phyloP scores from a whole-genome alignment of 2,113 vertebrate species.

The Poeciliopsis turrubarensis region DNA sequence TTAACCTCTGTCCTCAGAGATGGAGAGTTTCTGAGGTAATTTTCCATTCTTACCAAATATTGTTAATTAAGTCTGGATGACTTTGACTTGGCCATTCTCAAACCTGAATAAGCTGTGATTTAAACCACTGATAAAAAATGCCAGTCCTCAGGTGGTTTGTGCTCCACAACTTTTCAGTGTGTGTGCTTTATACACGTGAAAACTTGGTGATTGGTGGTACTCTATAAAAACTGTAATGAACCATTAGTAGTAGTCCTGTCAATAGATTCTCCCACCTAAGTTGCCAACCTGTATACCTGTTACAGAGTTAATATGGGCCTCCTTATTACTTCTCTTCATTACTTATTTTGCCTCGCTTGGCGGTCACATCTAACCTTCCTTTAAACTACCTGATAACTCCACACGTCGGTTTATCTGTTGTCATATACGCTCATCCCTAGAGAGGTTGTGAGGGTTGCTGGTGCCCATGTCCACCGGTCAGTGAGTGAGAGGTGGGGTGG shows the following conservation, averaged over 20 bases:
- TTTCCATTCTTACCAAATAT: background rate
- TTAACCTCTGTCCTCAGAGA: background rate
- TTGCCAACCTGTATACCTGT: background rate
- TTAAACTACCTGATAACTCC: too few species aligned
- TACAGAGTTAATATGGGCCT: background rate
- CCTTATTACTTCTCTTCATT: too few species aligned
- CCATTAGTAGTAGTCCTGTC: background rate
- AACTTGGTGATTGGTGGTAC: background rate
- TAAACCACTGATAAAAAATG: too few species aligned
- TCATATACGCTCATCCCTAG: too few species aligned
- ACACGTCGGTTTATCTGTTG: too few species aligned
- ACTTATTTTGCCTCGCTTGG: too few species aligned
- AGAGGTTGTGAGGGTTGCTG: too few species aligned
- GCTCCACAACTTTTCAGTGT: background rate
- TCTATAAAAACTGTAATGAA: background rate
- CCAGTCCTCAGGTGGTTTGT: background rate
- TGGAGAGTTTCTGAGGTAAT: background rate
- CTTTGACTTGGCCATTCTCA: background rate
- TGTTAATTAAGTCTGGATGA: background rate
- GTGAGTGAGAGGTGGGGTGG: too few species aligned
- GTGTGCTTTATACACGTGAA: background rate
- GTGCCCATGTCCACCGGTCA: too few species aligned
- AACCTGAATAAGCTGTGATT: background rate
- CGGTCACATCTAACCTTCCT: too few species aligned
- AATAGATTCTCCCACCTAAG: background rate